phyloP scores from a whole-genome alignment of 1,140 invertebrate genomes.

The Bradynema listronoti region DNA sequence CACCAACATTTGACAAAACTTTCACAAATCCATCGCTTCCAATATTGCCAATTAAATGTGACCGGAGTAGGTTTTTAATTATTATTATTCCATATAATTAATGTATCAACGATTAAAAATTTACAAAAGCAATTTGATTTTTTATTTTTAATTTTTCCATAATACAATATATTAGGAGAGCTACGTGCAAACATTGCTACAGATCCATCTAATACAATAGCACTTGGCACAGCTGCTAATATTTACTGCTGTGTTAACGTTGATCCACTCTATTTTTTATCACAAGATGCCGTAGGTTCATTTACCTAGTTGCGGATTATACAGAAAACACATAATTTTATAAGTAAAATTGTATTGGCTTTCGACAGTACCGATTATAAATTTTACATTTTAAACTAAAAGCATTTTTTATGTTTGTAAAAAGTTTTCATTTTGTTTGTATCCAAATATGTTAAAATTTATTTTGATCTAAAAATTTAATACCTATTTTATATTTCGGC shows the following conservation, averaged over 20 bases:
- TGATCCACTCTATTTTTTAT: slow-evolving; percentile 46
- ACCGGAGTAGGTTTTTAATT: slow-evolving; percentile 39
- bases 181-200: slow-evolving; percentile 38
- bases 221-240: slow-evolving; percentile 41
- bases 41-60: slow-evolving; percentile 53
- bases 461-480: neutral
- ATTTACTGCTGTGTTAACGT: slow-evolving; percentile 53
- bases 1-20: slow-evolving; percentile 47
- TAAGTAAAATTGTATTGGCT: slow-evolving; percentile 15
- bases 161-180: slow-evolving; percentile 43
- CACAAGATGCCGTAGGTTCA: slow-evolving; percentile 46
- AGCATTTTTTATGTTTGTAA: neutral
- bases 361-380: slow-evolving; percentile 30
- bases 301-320: too few species aligned
- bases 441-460: neutral
- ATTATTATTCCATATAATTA: neutral
- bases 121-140: neutral
- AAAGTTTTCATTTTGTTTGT: neutral
- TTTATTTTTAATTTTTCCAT: slow-evolving; percentile 3
- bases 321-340: slow-evolving; percentile 33
- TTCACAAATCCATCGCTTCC: slow-evolving; percentile 25
- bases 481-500: neutral
- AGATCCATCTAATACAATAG: slow-evolving; percentile 42
- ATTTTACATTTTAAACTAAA: slow-evolving; percentile 36
- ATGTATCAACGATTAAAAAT: neutral